Evolutionary conservation across 2,888 invertebrate species (phyloP).

Genomic region (Ferrisia virgata): DNA sequence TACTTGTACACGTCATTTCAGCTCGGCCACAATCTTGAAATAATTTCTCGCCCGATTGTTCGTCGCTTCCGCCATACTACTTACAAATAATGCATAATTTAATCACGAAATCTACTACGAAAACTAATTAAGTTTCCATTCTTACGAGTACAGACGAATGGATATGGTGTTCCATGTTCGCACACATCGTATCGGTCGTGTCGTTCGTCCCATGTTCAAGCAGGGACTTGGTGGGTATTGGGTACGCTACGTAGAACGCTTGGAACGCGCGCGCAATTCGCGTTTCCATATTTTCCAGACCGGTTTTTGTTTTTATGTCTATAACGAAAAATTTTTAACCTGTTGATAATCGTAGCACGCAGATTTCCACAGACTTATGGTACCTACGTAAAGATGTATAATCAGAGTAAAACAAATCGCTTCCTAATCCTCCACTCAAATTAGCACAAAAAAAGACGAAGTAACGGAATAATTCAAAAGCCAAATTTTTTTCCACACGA

Average conservation of each 20-base stretch:
- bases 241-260: not conserved
- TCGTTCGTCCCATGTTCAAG: not conserved
- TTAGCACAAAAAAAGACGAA: no score
- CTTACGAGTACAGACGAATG: not conserved
- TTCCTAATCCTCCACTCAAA: no score
- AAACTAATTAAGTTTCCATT: not conserved
- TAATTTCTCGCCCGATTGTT: not conserved
- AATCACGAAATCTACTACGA: not conserved
- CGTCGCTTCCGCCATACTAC: not conserved
- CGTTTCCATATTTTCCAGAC: not conserved
- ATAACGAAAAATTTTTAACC: not conserved
- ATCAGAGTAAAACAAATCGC: no score
- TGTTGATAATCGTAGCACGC: not conserved
- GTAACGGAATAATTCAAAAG: no score
- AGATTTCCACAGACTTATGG: not conserved
- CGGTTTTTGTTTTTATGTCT: not conserved
- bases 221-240: not conserved
- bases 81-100: not conserved
- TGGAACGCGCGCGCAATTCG: not conserved
- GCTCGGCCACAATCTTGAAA: not conserved
- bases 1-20: no score
- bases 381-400: no score
- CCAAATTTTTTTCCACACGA: no score
- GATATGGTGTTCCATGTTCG: not conserved
- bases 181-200: not conserved